A percentile compares a stretch with the other conserved stretches of the same genome.
phyloP scores from a whole-genome alignment of 1,140 invertebrate genomes.

The Heliconius himera region DNA sequence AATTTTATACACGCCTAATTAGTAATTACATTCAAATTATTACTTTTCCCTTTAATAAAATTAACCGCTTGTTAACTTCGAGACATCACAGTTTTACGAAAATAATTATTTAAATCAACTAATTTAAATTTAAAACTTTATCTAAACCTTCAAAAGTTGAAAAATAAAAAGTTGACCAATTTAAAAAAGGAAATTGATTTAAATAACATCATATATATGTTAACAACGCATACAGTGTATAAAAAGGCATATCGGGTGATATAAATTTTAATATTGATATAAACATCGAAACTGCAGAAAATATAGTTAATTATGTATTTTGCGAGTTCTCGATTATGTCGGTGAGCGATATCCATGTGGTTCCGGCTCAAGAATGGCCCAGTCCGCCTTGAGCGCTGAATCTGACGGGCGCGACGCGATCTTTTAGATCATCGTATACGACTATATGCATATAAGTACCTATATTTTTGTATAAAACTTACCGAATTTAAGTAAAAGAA shows the following conservation, averaged over 20 bases:
- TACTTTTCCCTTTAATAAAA: not conserved
- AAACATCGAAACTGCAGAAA: conserved; percentile 21
- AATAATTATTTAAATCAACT: conserved; percentile 4
- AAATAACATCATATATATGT: conserved; percentile 16
- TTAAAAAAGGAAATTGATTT: conserved; percentile 35
- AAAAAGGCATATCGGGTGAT: not conserved
- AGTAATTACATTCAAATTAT: too few relatives aligned
- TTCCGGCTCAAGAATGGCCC: conserved; percentile 76
- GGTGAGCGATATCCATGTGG: conserved; percentile 57
- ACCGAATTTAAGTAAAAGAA: not conserved
- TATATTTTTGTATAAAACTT: not conserved
- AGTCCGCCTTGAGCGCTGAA: conserved; percentile 75
- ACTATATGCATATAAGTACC: not conserved
- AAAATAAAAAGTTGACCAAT: conserved; percentile 25
- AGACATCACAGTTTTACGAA: not conserved
- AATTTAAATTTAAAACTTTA: conserved; percentile 3
- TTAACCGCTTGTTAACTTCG: not conserved
- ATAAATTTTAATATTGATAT: conserved; percentile 13
- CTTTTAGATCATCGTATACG: conserved; percentile 64
- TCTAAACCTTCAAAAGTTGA: not conserved
- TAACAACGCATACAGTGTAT: not conserved
- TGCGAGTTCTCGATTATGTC: conserved; percentile 36
- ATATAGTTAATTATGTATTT: conserved; percentile 23
- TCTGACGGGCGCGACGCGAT: conserved; percentile 61
- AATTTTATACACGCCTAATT: too few relatives aligned